Evolutionary conservation across 2,797 vertebrate genomes (phyloP).

Genomic region (Liparis tanakae): DNA sequence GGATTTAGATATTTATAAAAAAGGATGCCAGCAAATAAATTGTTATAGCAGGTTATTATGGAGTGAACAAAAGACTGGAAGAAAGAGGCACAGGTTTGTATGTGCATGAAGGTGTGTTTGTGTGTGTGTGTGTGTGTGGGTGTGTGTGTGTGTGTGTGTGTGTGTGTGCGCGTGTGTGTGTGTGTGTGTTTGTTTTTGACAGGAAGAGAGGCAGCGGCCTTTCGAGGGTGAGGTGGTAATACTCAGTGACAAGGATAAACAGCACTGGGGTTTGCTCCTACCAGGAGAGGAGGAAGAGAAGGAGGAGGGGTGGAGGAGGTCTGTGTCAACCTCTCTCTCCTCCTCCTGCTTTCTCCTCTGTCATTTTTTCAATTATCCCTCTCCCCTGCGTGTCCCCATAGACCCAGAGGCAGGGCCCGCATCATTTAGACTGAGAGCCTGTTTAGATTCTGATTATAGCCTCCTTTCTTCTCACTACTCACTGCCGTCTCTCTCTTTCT

Average conservation of each 20-base stretch:
- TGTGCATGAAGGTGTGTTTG: constrained; percentile 12
- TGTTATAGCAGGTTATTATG: constrained; percentile 7
- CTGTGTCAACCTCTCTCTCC: constrained; percentile 68
- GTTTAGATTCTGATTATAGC: constrained; percentile 85
- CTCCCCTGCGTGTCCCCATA: constrained; percentile 74
- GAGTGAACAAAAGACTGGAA: constrained; percentile 30
- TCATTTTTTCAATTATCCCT: constrained; percentile 87
- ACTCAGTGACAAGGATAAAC: constrained; percentile 86
- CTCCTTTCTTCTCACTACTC: constrained; percentile 70
- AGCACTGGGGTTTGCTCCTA: constrained; percentile 79
- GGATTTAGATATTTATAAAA: background rate
- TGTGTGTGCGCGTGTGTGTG: constrained; percentile 25
- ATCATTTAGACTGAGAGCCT: constrained; percentile 84
- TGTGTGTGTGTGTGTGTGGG: constrained; percentile 28
- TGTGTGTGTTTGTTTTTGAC: constrained; percentile 37
- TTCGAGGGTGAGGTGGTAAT: constrained; percentile 80
- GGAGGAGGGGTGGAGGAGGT: constrained; percentile 50
- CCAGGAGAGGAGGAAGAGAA: constrained; percentile 54
- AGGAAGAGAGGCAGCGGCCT: constrained; percentile 51
- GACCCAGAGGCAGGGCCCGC: constrained; percentile 73
- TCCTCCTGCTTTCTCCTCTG: constrained; percentile 77
- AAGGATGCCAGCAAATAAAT: constrained; percentile 3
- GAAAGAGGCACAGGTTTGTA: constrained; percentile 12
- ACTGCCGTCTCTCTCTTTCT: constrained; percentile 23
- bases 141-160: constrained; percentile 30